A percentile compares a stretch with the other conserved stretches of the same genome.
These are phyloP conservation scores for Anneissia japonica DNA, from an alignment of 35 echinoderm and acorn worm genomes.

Conservation along the genomic window DNA sequence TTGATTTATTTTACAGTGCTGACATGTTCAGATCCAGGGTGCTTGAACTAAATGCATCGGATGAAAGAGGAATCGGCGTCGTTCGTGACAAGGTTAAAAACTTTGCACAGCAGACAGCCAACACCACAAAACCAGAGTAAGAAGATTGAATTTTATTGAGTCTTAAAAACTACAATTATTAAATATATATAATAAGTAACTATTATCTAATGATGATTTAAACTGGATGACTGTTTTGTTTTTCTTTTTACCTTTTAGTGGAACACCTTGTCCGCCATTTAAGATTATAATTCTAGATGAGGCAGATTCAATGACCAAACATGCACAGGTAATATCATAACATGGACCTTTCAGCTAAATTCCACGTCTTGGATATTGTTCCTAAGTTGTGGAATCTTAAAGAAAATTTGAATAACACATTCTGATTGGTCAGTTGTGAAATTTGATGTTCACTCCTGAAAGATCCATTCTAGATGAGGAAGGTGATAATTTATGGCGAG, in stretches of 20 bases:
- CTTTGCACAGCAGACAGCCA: conserved; percentile 70
- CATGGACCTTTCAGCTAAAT: too few species aligned
- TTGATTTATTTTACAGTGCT: conserved; percentile 13
- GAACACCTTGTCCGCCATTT: conserved; percentile 75
- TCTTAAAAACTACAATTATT: too few species aligned
- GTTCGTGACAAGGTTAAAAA: conserved; percentile 82
- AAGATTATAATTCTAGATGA: conserved; percentile 96
- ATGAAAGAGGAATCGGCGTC: conserved; percentile 87
- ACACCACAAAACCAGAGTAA: conserved; percentile 71
- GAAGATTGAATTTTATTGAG: too few species aligned
- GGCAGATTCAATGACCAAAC: conserved; percentile 92
- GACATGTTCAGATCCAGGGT: conserved; percentile 76
- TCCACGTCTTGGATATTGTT: too few species aligned
- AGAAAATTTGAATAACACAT: too few species aligned
- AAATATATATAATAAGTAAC: too few species aligned
- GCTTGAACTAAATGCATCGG: conserved; percentile 88
- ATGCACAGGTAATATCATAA: conserved; percentile 98
- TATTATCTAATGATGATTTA: too few species aligned
- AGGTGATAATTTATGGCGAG: too few species aligned
- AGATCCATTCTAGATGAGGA: too few species aligned
- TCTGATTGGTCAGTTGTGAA: too few species aligned
- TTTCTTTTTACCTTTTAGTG: conserved; percentile 29
- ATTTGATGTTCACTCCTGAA: too few species aligned
- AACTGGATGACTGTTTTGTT: background rate
- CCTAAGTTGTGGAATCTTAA: too few species aligned